Evolutionary conservation across 1,140 invertebrate species (phyloP).

Genomic region (Eulimnadia texana): DNA sequence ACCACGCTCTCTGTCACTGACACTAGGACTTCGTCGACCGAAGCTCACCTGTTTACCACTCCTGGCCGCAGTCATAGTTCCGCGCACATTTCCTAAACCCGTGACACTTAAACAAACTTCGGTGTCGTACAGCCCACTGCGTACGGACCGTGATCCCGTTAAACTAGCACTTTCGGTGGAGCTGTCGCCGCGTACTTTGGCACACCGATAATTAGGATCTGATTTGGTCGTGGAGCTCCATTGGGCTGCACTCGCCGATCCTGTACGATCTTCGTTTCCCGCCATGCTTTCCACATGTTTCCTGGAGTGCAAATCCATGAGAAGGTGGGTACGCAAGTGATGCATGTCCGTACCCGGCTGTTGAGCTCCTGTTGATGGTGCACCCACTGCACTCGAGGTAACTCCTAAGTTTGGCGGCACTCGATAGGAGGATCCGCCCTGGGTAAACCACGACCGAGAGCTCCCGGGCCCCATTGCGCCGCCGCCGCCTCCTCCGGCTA

Average conservation of each 20-base stretch:
- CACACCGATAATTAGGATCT: background rate
- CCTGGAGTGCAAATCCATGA: constrained; percentile 6
- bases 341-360: constrained; percentile 4
- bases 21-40: constrained; percentile 14
- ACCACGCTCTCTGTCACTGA: constrained; percentile 2
- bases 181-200: constrained; percentile 5
- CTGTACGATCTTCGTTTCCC: constrained; percentile 3
- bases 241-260: background rate
- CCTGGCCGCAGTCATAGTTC: constrained; percentile 7
- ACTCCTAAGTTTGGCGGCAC: constrained; percentile 1
- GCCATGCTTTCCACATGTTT: background rate
- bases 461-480: constrained; percentile 8
- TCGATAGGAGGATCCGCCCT: background rate
- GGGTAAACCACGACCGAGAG: constrained; percentile 14
- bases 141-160: constrained; percentile 13
- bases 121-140: constrained; percentile 16
- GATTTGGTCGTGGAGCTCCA: background rate
- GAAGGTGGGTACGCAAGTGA: constrained; percentile 14
- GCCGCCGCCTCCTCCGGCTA: constrained; percentile 8
- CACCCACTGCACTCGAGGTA: background rate
- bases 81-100: constrained; percentile 12
- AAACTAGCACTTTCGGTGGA: background rate
- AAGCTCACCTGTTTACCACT: constrained; percentile 18
- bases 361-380: constrained; percentile 7
- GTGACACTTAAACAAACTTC: constrained; percentile 17